Percentiles rank a stretch among this genome's conserved stretches.
These are phyloP conservation scores for Acestrorhynchus altus DNA, from an alignment of 2,797 vertebrate genomes.

Conservation along the genomic window DNA sequence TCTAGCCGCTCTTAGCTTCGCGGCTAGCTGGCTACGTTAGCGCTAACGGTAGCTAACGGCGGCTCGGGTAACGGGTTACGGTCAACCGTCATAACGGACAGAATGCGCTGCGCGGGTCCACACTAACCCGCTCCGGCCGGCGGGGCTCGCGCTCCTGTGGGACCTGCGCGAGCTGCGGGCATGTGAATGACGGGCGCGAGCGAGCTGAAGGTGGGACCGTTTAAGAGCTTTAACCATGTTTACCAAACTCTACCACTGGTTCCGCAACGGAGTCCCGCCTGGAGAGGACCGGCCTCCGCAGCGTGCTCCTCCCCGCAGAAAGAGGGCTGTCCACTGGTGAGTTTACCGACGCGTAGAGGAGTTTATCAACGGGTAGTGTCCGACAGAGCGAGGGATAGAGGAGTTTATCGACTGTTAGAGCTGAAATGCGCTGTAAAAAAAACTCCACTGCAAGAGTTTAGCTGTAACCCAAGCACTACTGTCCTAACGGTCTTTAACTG, in stretches of 20 bases:
- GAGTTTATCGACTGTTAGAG: too few species aligned
- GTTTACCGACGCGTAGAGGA: too few species aligned
- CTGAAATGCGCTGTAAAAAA: too few species aligned
- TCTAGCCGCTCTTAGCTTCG: conserved; percentile 61
- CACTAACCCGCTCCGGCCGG: conserved; percentile 11
- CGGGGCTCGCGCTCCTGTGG: not conserved
- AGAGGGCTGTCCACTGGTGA: conserved; percentile 59
- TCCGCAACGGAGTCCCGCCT: conserved; percentile 75
- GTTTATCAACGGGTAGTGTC: too few species aligned
- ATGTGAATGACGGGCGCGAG: conserved; percentile 65
- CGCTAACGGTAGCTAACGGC: conserved; percentile 55
- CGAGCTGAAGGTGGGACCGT: conserved; percentile 52
- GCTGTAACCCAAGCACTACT: too few species aligned
- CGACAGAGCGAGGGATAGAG: too few species aligned
- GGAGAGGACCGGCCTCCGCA: conserved; percentile 49
- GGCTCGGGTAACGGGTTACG: conserved; percentile 44
- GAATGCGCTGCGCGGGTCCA: not conserved
- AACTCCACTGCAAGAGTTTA: too few species aligned
- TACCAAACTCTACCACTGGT: conserved; percentile 82
- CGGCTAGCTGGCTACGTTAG: conserved; percentile 59
- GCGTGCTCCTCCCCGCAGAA: conserved; percentile 49
- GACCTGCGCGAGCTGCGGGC: conserved; percentile 14
- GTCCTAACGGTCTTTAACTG: too few species aligned
- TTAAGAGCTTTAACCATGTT: conserved; percentile 69
- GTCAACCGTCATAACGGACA: conserved; percentile 47